Percentiles rank a stretch among this genome's conserved stretches.
These are phyloP conservation scores for Chloroceryle aenea DNA, from an alignment of 2,113 vertebrate species.

Conservation along the genomic window DNA sequence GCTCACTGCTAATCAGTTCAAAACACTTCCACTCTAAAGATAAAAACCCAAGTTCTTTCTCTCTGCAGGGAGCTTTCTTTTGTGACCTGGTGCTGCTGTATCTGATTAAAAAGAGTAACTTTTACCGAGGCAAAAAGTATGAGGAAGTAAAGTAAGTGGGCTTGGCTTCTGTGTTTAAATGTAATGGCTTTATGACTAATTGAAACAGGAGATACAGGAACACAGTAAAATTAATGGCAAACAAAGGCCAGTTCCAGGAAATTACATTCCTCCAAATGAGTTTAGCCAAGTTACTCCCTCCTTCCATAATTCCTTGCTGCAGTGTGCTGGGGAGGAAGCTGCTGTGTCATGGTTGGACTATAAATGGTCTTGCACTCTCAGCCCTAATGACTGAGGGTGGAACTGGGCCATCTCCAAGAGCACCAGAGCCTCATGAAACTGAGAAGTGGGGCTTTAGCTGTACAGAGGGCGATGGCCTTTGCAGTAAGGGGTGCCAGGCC, in stretches of 20 bases:
- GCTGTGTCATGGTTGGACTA: neutral
- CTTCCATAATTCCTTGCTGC: neutral
- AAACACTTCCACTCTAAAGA: neutral
- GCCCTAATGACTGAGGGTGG: neutral
- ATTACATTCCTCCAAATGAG: neutral
- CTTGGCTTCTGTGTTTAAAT: neutral
- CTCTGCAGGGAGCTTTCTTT: conserved; percentile 88
- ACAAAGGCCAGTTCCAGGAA: neutral
- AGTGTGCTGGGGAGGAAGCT: neutral
- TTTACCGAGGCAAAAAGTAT: conserved; percentile 92
- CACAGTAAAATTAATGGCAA: neutral
- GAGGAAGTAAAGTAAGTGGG: conserved; percentile 88
- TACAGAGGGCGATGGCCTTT: neutral
- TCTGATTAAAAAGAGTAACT: conserved; percentile 91
- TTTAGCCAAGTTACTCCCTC: neutral
- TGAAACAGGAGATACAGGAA: neutral
- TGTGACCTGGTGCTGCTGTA: conserved; percentile 96
- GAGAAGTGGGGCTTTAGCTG: neutral
- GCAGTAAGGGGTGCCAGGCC: neutral
- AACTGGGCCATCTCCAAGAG: neutral
- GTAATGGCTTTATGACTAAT: neutral
- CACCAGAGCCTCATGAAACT: neutral
- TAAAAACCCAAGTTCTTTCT: neutral
- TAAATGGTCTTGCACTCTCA: neutral
- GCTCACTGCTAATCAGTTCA: neutral